Evolutionary conservation across 2,797 vertebrate genomes (phyloP).

Genomic region (Champsocephalus esox): DNA sequence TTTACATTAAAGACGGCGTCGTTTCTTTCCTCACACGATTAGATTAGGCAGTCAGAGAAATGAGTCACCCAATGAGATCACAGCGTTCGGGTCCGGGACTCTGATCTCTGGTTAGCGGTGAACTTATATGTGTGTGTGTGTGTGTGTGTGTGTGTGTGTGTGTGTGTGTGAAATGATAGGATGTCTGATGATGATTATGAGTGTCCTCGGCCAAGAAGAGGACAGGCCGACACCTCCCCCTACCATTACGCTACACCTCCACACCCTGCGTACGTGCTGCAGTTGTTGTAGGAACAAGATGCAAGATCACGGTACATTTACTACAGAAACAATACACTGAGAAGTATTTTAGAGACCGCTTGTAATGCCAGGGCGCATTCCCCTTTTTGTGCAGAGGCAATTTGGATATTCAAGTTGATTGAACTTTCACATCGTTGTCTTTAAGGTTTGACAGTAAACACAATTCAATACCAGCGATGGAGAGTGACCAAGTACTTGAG

Average conservation of each 20-base stretch:
- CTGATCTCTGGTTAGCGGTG: slow-evolving; percentile 18
- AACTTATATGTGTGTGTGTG: neutral
- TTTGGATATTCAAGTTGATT: neutral
- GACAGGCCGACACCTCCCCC: slow-evolving; percentile 65
- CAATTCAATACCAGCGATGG: too few species aligned
- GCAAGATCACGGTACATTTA: neutral
- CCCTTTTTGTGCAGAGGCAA: neutral
- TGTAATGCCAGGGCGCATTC: neutral
- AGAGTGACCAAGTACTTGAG: too few species aligned
- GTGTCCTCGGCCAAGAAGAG: slow-evolving; percentile 58
- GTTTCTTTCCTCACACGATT: slow-evolving; percentile 38
- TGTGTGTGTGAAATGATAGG: slow-evolving; percentile 51
- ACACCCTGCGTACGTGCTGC: slow-evolving; percentile 18
- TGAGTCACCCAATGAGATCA: slow-evolving; percentile 38
- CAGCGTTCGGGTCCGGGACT: neutral
- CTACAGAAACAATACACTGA: neutral
- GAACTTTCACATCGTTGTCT: neutral
- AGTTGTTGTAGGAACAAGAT: slow-evolving; percentile 9
- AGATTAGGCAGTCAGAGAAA: slow-evolving; percentile 52
- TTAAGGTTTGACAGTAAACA: neutral
- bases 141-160: neutral
- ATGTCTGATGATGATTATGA: slow-evolving; percentile 59
- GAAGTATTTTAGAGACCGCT: neutral
- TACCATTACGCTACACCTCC: slow-evolving; percentile 64
- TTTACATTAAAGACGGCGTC: slow-evolving; percentile 47